Percentiles rank a stretch among this genome's conserved stretches.
phyloP scores from a whole-genome alignment of 2,888 invertebrate genomes.

The Leptinotarsa rubiginosa region DNA sequence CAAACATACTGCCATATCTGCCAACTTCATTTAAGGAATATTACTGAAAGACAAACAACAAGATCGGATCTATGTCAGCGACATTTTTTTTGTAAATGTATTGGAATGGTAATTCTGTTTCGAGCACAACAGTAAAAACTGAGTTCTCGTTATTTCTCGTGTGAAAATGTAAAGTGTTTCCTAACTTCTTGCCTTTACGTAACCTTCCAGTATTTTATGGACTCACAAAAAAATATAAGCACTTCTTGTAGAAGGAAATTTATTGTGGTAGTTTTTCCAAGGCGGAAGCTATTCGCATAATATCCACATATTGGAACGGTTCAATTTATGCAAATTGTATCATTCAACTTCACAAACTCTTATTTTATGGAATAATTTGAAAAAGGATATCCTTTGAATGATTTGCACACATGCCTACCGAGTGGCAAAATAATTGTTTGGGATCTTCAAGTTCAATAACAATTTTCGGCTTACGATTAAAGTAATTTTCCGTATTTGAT shows the following conservation, averaged over 20 bases:
- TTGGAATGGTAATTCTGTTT: background rate
- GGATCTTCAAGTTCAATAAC: background rate
- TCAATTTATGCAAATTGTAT: slow-evolving; percentile 16
- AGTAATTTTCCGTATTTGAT: too few relatives aligned
- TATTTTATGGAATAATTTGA: background rate
- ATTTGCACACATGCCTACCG: background rate
- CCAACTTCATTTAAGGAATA: too few relatives aligned
- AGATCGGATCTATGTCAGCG: too few relatives aligned
- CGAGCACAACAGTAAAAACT: background rate
- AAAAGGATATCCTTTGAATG: background rate
- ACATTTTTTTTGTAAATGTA: too few relatives aligned
- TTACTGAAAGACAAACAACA: too few relatives aligned
- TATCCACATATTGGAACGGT: slow-evolving; percentile 3
- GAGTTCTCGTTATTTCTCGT: background rate
- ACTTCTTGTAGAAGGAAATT: slow-evolving; percentile 4
- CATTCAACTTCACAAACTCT: slow-evolving; percentile 5
- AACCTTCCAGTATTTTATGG: background rate
- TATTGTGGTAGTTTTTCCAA: slow-evolving; percentile 5
- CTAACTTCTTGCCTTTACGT: background rate
- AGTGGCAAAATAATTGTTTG: background rate
- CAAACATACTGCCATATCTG: too few relatives aligned
- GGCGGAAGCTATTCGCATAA: slow-evolving; percentile 12
- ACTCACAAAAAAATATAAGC: background rate
- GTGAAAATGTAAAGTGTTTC: background rate
- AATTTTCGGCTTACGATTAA: background rate